Evolutionary conservation across 2,797 vertebrate genomes (phyloP), one percentile per base, ranked within the genome.

Genomic region (Natrix natrix): DNA sequence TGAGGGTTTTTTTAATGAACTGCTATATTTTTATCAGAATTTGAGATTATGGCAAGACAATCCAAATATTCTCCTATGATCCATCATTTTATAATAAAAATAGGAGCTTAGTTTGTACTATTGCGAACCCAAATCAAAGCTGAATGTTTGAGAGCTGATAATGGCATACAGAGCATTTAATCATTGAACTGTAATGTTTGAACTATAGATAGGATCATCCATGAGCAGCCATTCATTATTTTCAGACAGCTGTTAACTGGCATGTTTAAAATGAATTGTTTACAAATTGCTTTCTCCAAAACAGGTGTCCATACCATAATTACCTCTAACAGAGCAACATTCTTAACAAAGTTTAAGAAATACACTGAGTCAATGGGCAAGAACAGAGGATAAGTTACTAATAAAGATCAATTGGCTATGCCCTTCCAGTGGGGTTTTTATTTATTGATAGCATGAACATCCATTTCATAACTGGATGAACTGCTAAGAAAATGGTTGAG

Each of bases 221-320:
- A n/a, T 48, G 52, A 86, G 37, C 59, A 86, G 74, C 57, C 59
- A 90, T 63, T 17, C 16, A 90, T 90, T 86, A 86, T 14, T 22
- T 90, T 92, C 57, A 86, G 48, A 28, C 57, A 90, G n/a, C 88
- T 86, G 88, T 90, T 90, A 78, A 90, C 37, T 90, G 74, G 74
- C 74, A 92, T 63, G 86, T 43, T 60, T 86, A 55, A 92, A 92
- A 90, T 24, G n/a, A 61, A 74, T 28, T 83, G 59, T 48, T 90
- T 52, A 69, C 61, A 90, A 28, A 63, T 60, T 17, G 48, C 32
- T 66, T 86, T 66, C 52, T 63, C n/a, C 48, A 86, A 90, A 59
- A 90, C 48, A 92, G 57, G 69, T 90, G 88, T 32, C 74, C 24
- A 43, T 60, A 63, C 59, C 88, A 55, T 90, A 90, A 90, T 92